A percentile compares a stretch with the other conserved stretches of the same genome.
Evolutionary conservation across 2,888 invertebrate genomes (phyloP).

Genomic region (Eristalinus aeneus): DNA sequence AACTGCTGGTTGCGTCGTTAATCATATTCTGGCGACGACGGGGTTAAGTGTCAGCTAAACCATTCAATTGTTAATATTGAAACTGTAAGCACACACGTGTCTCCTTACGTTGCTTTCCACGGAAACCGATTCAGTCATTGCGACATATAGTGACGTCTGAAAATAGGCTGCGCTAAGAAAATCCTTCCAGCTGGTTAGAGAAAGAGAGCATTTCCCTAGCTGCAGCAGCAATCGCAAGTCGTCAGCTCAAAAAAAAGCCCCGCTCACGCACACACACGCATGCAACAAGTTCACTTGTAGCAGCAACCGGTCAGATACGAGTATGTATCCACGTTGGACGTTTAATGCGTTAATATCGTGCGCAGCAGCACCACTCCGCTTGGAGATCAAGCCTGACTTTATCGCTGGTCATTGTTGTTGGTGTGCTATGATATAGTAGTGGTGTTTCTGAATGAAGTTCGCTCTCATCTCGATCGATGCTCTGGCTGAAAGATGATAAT

Average conservation of each 20-base stretch:
- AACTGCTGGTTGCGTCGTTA: neutral
- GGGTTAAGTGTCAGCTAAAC: slow-evolving; percentile 56
- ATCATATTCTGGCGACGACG: slow-evolving; percentile 33
- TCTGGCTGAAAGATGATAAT: slow-evolving; percentile 57
- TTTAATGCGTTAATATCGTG: slow-evolving; percentile 59
- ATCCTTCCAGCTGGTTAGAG: neutral
- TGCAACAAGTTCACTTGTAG: slow-evolving; percentile 14
- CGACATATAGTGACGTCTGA: neutral
- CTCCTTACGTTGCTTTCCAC: neutral
- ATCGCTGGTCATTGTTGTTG: slow-evolving; percentile 36
- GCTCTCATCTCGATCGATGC: slow-evolving; percentile 69
- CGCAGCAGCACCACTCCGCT: slow-evolving; percentile 18
- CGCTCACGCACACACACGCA: slow-evolving; percentile 17
- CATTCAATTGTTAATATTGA: slow-evolving; percentile 52
- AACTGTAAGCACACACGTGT: slow-evolving; percentile 18
- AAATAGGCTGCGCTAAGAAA: neutral
- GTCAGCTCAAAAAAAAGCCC: neutral
- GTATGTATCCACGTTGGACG: slow-evolving; percentile 32
- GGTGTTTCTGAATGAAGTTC: slow-evolving; percentile 54
- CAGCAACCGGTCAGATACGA: slow-evolving; percentile 24
- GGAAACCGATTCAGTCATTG: neutral
- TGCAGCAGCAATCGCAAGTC: neutral
- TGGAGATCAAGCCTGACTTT: slow-evolving; percentile 61
- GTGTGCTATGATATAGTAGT: neutral
- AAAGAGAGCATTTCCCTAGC: neutral